Evolutionary conservation across 2,888 invertebrate genomes (phyloP).

Genomic region (Metallyticus violacea): DNA sequence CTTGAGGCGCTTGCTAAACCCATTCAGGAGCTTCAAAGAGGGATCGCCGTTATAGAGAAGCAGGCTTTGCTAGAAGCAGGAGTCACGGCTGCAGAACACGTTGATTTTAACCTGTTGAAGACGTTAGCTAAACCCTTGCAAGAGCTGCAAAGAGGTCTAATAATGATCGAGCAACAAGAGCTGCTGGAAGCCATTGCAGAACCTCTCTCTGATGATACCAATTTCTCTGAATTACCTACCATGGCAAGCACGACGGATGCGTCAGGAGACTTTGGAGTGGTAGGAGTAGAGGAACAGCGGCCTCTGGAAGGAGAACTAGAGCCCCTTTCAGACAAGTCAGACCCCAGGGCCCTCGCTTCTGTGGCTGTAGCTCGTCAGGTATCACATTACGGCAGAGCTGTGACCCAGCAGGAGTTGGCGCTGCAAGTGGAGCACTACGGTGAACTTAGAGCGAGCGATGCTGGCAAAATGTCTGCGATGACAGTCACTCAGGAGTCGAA

Average conservation of each 20-base stretch:
- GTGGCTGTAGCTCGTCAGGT: slow-evolving; percentile 33
- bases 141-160: slow-evolving; percentile 46
- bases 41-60: slow-evolving; percentile 34
- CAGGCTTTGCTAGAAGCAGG: slow-evolving; percentile 39
- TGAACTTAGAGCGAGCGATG: background rate
- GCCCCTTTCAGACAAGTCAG: slow-evolving; percentile 26
- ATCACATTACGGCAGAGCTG: slow-evolving; percentile 44
- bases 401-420: slow-evolving; percentile 46
- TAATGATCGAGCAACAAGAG: slow-evolving; percentile 40
- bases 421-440: background rate
- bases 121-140: slow-evolving; percentile 45
- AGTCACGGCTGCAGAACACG: slow-evolving; percentile 36
- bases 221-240: slow-evolving; percentile 27
- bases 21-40: slow-evolving; percentile 44
- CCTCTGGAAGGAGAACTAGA: slow-evolving; percentile 32
- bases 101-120: slow-evolving; percentile 43
- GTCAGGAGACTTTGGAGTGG: slow-evolving; percentile 20
- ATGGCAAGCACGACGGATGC: slow-evolving; percentile 20
- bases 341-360: slow-evolving; percentile 33
- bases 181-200: slow-evolving; percentile 38
- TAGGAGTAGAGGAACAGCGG: slow-evolving; percentile 22
- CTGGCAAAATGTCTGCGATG: background rate
- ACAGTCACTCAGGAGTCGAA: background rate
- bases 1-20: slow-evolving; percentile 40
- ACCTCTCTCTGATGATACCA: slow-evolving; percentile 41